phyloP scores from a whole-genome alignment of 2,888 invertebrate genomes.

The Nyleta sp. region DNA sequence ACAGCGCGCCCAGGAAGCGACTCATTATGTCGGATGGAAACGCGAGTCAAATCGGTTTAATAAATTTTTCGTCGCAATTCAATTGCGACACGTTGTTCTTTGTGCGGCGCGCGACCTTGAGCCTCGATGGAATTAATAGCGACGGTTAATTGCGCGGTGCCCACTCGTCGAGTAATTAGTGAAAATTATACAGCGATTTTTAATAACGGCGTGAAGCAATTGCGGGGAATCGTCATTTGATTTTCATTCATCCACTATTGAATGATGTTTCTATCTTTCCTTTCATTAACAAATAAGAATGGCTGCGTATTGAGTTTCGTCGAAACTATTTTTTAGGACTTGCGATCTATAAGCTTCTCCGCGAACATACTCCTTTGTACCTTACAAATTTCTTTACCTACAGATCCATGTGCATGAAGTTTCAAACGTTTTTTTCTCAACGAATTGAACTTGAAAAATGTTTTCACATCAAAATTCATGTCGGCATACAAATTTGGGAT shows the following conservation, averaged over 20 bases:
- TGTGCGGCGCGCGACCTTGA: conserved; percentile 29
- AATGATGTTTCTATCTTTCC: too few species aligned
- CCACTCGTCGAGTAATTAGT: conserved; percentile 27
- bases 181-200: conserved; percentile 35
- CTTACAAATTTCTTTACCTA: too few species aligned
- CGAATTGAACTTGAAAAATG: too few species aligned
- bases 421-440: too few species aligned
- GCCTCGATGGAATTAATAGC: conserved; percentile 17
- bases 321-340: too few species aligned
- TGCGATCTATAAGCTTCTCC: too few species aligned
- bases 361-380: too few species aligned
- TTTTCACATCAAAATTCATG: too few species aligned
- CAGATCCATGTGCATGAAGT: too few species aligned
- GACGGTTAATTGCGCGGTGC: conserved; percentile 27
- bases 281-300: too few species aligned
- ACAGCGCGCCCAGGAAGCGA: conserved; percentile 22
- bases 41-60: conserved; percentile 41
- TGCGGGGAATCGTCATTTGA: conserved; percentile 9
- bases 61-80: conserved; percentile 24
- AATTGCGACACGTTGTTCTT: conserved; percentile 31
- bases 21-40: conserved; percentile 23
- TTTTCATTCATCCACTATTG: conserved; percentile 10
- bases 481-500: too few species aligned
- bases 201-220: conserved; percentile 12
- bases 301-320: too few species aligned